Conservation (phyloP, 1,140 invertebrate species). For the Drosophila rhopaloa region DNA sequence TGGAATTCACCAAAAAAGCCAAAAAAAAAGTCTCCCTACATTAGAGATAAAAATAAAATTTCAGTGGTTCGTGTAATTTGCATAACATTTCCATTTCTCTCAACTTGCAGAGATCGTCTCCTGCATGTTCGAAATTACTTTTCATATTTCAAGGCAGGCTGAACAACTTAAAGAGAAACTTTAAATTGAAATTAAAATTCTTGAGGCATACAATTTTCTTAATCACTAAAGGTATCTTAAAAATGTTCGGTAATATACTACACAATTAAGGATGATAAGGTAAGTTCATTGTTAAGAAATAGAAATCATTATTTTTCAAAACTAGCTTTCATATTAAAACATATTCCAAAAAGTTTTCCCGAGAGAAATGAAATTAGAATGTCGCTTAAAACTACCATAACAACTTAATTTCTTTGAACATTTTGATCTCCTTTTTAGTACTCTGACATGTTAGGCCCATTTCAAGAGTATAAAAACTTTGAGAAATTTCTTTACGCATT, state of each 20-base stretch:
- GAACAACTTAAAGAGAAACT: neutral
- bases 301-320: too few species aligned
- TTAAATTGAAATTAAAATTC: conserved; percentile 1
- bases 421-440: neutral
- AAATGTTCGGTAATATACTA: too few species aligned
- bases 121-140: conserved; percentile 16
- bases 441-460: conserved; percentile 7
- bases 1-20: conserved; percentile 14
- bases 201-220: neutral
- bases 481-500: neutral
- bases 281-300: too few species aligned
- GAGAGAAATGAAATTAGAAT: conserved; percentile 5
- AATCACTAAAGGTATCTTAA: neutral
- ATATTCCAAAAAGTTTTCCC: too few species aligned
- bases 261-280: too few species aligned
- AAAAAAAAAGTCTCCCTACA: neutral
- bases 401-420: conserved; percentile 12
- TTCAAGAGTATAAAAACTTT: conserved; percentile 26
- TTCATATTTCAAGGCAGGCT: conserved; percentile 6
- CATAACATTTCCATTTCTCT: conserved; percentile 32
- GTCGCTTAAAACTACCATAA: conserved; percentile 21
- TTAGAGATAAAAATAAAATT: conserved; percentile 47
- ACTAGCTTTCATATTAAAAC: too few species aligned
- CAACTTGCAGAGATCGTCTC: neutral
- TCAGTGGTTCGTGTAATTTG: conserved; percentile 32